These are phyloP conservation scores for Cerastis leucographa DNA, from an alignment of 2,888 invertebrate species.

Conservation along the genomic window DNA sequence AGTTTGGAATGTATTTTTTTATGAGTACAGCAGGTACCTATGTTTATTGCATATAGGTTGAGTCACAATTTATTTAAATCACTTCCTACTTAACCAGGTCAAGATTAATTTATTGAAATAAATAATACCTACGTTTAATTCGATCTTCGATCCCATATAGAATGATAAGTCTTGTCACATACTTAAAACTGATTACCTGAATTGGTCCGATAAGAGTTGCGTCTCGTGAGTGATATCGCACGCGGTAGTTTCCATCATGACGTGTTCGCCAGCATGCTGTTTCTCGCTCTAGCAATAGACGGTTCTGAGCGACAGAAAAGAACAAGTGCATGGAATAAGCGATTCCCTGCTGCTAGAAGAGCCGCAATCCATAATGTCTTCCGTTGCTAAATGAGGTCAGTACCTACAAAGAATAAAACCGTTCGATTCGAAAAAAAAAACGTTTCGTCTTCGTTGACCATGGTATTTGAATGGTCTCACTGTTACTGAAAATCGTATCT, in stretches of 20 bases:
- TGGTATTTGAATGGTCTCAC: not conserved
- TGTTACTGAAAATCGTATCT: not conserved
- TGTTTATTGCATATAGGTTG: not conserved
- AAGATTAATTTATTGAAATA: slow-evolving; percentile 2
- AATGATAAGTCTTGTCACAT: not conserved
- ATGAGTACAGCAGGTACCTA: not conserved
- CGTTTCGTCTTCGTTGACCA: no score
- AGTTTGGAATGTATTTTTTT: not conserved
- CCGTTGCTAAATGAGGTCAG: not conserved
- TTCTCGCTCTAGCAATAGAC: no score
- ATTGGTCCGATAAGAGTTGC: no score
- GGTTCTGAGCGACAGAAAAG: no score
- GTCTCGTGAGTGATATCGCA: no score
- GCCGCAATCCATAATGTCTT: not conserved
- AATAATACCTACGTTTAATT: not conserved
- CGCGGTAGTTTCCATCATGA: no score
- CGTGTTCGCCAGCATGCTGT: no score
- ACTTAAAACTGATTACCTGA: not conserved
- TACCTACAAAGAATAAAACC: not conserved
- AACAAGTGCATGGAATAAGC: no score
- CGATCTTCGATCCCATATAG: not conserved
- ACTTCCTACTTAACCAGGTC: not conserved
- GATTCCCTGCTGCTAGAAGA: no score
- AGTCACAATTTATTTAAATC: slow-evolving; percentile 8
- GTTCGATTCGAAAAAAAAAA: not conserved